phyloP scores from a whole-genome alignment of 2,888 invertebrate genomes.

The Biston stratarius region DNA sequence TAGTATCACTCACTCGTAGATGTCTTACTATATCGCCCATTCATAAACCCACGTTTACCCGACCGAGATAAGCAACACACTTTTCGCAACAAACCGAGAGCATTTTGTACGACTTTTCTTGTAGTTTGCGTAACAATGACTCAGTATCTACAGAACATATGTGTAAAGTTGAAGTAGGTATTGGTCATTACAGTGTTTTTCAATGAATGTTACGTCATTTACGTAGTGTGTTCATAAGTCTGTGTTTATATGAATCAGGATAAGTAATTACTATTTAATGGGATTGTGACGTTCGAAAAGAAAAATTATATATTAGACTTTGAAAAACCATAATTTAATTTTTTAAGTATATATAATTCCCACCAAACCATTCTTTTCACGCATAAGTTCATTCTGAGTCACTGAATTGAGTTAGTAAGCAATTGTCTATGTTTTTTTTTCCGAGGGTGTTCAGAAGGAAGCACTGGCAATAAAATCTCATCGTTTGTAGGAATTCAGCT shows the following conservation, averaged over 20 bases:
- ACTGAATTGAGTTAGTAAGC: constrained; percentile 22
- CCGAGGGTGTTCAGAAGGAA: constrained; percentile 63
- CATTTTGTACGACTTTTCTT: constrained; percentile 60
- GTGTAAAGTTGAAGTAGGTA: constrained; percentile 54
- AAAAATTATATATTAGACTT: background rate
- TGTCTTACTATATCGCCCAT: constrained; percentile 63
- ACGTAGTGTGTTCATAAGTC: constrained; percentile 44
- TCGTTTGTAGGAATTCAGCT: constrained; percentile 67
- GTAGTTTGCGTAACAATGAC: constrained; percentile 65
- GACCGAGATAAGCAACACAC: constrained; percentile 61
- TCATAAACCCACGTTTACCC: constrained; percentile 69
- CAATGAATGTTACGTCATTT: constrained; percentile 69
- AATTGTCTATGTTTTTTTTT: constrained; percentile 39
- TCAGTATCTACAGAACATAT: constrained; percentile 59
- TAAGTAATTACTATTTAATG: constrained; percentile 2
- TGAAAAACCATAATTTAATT: too few relatives aligned
- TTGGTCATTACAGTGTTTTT: constrained; percentile 64
- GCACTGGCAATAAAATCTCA: constrained; percentile 64
- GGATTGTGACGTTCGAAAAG: background rate
- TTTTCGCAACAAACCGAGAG: constrained; percentile 51
- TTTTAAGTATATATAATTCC: too few relatives aligned
- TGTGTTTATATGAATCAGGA: constrained; percentile 25
- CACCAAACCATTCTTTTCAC: background rate
- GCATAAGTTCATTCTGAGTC: constrained; percentile 7
- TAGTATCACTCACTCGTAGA: constrained; percentile 53